Evolutionary conservation across 2,113 vertebrate genomes (phyloP).

Genomic region (Mola mola): DNA sequence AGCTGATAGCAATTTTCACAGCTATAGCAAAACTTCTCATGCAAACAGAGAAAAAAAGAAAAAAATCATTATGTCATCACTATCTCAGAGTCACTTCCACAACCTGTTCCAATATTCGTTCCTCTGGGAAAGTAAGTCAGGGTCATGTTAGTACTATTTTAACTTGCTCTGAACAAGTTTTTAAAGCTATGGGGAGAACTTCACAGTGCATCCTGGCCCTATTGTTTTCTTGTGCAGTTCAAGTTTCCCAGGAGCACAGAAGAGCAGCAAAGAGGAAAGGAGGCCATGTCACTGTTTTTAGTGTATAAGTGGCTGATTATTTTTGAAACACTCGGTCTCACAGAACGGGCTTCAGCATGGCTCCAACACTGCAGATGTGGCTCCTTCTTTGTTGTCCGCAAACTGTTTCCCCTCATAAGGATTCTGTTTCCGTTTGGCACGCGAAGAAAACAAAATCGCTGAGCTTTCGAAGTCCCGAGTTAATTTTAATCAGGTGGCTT

Average conservation of each 20-base stretch:
- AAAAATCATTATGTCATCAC: neutral
- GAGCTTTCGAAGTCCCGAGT: constrained; percentile 31
- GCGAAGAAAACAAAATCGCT: constrained; percentile 37
- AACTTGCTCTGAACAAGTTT: constrained; percentile 30
- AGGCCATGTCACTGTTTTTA: constrained; percentile 39
- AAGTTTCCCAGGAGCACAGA: constrained; percentile 39
- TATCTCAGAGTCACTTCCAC: constrained; percentile 12
- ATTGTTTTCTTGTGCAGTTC: constrained; percentile 41
- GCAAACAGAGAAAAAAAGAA: neutral
- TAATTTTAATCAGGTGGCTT: constrained; percentile 65
- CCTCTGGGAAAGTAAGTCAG: constrained; percentile 14
- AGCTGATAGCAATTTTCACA: constrained; percentile 2
- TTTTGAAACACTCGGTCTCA: constrained; percentile 42
- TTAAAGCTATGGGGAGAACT: constrained; percentile 48
- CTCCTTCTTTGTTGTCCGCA: constrained; percentile 43
- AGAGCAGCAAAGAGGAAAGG: constrained; percentile 25
- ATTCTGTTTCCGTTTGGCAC: constrained; percentile 39
- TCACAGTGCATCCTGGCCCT: constrained; percentile 51
- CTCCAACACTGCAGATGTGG: constrained; percentile 23
- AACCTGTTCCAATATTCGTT: constrained; percentile 13
- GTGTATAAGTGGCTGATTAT: constrained; percentile 42
- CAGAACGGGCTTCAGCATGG: neutral
- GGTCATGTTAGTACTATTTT: constrained; percentile 12
- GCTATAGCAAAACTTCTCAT: neutral
- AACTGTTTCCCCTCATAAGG: constrained; percentile 5